Percentiles rank a stretch among this genome's conserved stretches.
Conservation (phyloP, 2,888 invertebrate species). For the Papilio gigon region DNA sequence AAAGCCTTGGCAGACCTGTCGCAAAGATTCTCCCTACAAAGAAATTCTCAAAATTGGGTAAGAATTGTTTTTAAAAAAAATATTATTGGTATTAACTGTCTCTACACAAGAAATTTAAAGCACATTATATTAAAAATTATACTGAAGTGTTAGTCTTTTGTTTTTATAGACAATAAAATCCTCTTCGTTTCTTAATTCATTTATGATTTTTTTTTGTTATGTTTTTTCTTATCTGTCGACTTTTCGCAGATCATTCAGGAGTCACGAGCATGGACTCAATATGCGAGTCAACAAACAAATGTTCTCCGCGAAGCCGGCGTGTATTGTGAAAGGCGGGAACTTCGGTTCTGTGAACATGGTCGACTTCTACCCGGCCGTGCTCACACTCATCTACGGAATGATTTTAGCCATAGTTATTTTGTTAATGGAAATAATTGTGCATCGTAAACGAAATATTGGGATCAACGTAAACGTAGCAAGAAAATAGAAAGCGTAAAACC, state of each 20-base stretch:
- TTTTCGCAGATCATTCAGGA: slow-evolving; percentile 74
- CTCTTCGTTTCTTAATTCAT: no score
- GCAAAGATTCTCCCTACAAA: slow-evolving; percentile 80
- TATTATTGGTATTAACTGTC: no score
- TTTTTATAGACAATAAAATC: slow-evolving; percentile 48
- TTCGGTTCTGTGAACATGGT: slow-evolving; percentile 85
- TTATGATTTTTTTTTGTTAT: no score
- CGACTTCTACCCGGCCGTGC: slow-evolving; percentile 81
- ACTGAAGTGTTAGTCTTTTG: background rate
- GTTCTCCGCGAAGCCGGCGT: slow-evolving; percentile 84
- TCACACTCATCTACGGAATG: slow-evolving; percentile 70
- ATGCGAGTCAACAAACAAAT: slow-evolving; percentile 78
- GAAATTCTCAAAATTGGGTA: slow-evolving; percentile 84
- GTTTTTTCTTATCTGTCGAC: slow-evolving; percentile 45
- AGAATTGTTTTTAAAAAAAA: slow-evolving; percentile 32
- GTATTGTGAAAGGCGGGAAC: slow-evolving; percentile 76
- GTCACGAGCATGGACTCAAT: slow-evolving; percentile 84
- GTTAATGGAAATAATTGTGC: slow-evolving; percentile 58
- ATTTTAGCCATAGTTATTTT: slow-evolving; percentile 58
- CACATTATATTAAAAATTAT: no score
- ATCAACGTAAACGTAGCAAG: background rate
- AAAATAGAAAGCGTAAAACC: background rate
- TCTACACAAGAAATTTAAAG: no score
- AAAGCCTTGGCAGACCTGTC: slow-evolving; percentile 80
- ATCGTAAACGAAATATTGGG: background rate